A percentile compares a stretch with the other conserved stretches of the same genome.
phyloP scores from a whole-genome alignment of 2,888 invertebrate genomes.

The Heliconius sara region DNA sequence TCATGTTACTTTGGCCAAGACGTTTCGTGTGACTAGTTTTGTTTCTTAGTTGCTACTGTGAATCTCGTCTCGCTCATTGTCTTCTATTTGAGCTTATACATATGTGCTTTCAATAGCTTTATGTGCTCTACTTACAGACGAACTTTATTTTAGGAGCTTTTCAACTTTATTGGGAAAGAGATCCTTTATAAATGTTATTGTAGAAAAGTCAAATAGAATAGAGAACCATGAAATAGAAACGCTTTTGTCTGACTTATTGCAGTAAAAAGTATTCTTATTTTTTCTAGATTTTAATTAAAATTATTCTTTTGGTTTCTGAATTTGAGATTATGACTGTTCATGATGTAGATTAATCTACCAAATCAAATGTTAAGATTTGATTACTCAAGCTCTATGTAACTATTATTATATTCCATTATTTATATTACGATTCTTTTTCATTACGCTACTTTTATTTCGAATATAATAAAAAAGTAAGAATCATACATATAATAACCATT shows the following conservation, averaged over 20 bases:
- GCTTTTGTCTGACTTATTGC: neutral
- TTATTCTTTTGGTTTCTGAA: neutral
- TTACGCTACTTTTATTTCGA: no score
- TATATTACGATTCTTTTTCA: neutral
- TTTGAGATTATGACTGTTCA: neutral
- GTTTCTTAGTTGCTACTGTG: constrained; percentile 24
- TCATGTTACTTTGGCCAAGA: constrained; percentile 37
- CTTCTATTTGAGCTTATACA: constrained; percentile 27
- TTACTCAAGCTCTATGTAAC: neutral
- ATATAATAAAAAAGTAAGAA: neutral
- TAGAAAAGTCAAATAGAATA: neutral
- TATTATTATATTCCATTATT: neutral
- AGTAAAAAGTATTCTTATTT: neutral
- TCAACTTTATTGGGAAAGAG: constrained; percentile 10
- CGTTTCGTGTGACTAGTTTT: constrained; percentile 35
- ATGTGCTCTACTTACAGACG: constrained; percentile 5
- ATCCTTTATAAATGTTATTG: constrained; percentile 6
- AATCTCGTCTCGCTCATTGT: constrained; percentile 32
- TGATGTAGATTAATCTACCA: neutral
- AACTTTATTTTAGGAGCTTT: constrained; percentile 11
- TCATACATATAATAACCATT: neutral
- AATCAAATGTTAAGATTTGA: neutral
- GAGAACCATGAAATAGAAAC: neutral
- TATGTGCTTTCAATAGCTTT: constrained; percentile 19
- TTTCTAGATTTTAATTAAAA: neutral